These are phyloP conservation scores for Oegoconia quadripuncta DNA, from an alignment of 2,888 invertebrate species.

Conservation along the genomic window DNA sequence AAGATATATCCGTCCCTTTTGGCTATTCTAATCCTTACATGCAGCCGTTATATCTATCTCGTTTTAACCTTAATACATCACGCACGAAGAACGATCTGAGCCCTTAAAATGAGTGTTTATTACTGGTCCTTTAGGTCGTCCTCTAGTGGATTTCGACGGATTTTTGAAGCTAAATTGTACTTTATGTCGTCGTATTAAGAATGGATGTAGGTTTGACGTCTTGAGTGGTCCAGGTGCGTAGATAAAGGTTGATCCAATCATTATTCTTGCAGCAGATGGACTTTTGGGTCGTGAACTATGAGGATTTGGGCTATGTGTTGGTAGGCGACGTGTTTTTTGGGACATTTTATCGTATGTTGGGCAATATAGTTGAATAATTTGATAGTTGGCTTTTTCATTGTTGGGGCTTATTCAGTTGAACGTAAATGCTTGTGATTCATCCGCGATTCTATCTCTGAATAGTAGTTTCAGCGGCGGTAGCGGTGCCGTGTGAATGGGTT, in stretches of 20 bases:
- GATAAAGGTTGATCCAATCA: slow-evolving; percentile 54
- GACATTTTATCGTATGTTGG: slow-evolving; percentile 18
- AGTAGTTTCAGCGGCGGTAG: too few relatives aligned
- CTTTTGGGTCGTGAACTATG: slow-evolving; percentile 36
- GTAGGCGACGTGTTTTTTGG: slow-evolving; percentile 19
- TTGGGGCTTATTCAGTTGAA: too few relatives aligned
- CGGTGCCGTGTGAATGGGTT: too few relatives aligned
- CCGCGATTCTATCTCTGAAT: too few relatives aligned
- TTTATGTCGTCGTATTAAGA: slow-evolving; percentile 38
- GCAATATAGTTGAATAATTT: slow-evolving; percentile 1
- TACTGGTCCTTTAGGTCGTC: slow-evolving; percentile 59
- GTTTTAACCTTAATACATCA: slow-evolving; percentile 61
- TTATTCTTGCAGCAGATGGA: slow-evolving; percentile 53
- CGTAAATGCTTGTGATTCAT: too few relatives aligned
- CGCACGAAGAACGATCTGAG: slow-evolving; percentile 56
- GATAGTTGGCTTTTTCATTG: too few relatives aligned
- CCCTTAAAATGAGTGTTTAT: slow-evolving; percentile 73
- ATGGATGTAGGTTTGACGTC: slow-evolving; percentile 17
- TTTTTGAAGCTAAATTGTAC: slow-evolving; percentile 35
- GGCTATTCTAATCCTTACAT: slow-evolving; percentile 39
- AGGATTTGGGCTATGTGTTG: slow-evolving; percentile 43
- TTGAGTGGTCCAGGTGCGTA: slow-evolving; percentile 53
- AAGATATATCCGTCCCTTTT: slow-evolving; percentile 39
- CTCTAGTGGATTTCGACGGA: slow-evolving; percentile 31
- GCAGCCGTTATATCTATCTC: slow-evolving; percentile 46